A percentile compares a stretch with the other conserved stretches of the same genome.
These are phyloP conservation scores for Chamaetylas fuelleborni DNA, from an alignment of 2,113 vertebrate genomes.

Conservation along the genomic window DNA sequence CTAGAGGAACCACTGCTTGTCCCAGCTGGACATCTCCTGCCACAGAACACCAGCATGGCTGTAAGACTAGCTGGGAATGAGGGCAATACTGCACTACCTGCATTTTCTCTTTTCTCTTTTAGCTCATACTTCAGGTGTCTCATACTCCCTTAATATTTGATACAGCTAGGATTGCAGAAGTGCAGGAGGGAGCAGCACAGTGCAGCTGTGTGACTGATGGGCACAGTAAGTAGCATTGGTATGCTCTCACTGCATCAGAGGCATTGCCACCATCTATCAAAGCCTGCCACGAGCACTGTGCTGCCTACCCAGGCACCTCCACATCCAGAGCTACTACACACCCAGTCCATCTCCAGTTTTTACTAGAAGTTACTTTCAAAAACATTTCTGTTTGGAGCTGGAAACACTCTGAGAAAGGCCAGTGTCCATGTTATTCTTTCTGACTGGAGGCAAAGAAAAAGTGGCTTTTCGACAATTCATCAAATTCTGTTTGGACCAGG, in stretches of 20 bases:
- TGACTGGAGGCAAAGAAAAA: constrained; percentile 55
- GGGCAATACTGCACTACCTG: fast-evolving
- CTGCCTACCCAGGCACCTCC: background rate
- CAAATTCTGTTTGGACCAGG: constrained; percentile 30
- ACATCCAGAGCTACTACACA: background rate
- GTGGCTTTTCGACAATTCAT: constrained; percentile 51
- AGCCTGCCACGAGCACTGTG: background rate
- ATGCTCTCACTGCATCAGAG: fast-evolving
- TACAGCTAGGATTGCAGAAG: background rate
- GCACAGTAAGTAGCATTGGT: background rate
- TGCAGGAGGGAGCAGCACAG: background rate
- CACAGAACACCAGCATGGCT: background rate
- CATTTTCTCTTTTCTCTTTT: background rate
- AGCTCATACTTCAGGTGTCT: background rate
- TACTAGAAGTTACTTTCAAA: background rate
- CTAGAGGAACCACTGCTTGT: background rate
- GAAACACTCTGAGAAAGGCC: constrained; percentile 1
- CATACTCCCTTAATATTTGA: background rate
- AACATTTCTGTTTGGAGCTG: background rate
- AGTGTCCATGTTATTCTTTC: constrained; percentile 35
- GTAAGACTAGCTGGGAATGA: background rate
- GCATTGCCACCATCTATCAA: constrained; percentile 16
- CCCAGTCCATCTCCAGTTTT: background rate
- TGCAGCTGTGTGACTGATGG: background rate
- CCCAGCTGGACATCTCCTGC: background rate